Percentiles rank a stretch among this genome's conserved stretches.
phyloP scores from a whole-genome alignment of 2,888 invertebrate species.

The Hybos culiciformis region DNA sequence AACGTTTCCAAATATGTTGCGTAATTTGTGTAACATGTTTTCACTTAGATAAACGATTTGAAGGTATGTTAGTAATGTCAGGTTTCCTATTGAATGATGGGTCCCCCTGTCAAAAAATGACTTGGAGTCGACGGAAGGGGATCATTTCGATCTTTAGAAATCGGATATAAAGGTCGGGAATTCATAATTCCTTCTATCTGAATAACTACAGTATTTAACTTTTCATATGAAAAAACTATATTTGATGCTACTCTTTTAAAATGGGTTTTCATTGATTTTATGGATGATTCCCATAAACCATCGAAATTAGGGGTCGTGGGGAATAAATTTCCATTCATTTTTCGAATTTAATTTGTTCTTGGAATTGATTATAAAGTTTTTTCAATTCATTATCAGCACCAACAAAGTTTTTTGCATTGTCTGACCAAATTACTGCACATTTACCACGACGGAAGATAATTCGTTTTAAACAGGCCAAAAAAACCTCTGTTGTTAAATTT shows the following conservation, averaged over 20 bases:
- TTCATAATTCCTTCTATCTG: neutral
- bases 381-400: constrained; percentile 1
- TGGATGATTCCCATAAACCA: neutral
- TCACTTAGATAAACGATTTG: neutral
- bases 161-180: neutral
- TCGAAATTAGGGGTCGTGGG: neutral
- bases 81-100: neutral
- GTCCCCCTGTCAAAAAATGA: neutral
- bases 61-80: neutral
- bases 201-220: neutral
- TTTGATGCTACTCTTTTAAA: neutral
- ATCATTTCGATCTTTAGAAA: neutral
- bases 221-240: neutral
- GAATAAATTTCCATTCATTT: constrained; percentile 5
- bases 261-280: neutral
- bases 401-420: constrained; percentile 5
- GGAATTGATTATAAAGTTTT: neutral
- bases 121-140: neutral
- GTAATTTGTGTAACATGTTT: too few species aligned
- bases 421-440: neutral
- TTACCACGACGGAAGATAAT: neutral
- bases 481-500: neutral
- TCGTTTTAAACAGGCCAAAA: neutral
- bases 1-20: constrained; percentile 1
- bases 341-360: neutral